Base-by-base conservation (phyloP, 2,113 vertebrate genomes). In the Collichthys lucidus region DNA sequence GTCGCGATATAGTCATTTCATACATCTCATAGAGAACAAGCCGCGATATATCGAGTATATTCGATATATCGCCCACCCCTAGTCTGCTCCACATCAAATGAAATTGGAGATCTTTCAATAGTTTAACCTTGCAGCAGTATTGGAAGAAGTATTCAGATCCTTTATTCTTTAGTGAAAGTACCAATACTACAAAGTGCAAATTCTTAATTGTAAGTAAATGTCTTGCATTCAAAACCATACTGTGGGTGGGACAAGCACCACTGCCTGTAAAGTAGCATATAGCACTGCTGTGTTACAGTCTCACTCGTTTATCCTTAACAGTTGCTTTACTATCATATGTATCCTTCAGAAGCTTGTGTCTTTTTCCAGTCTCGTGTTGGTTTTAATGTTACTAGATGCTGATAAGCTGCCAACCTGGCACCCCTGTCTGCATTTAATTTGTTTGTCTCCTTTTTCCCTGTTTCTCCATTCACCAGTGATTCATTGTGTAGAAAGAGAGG, bases 401-500 rank as follows among this genome's bases (percentile, higher is more conserved):
- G 74, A 88, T 89, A 86, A 82, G 61, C 65, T 74, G 85, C 81
- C 88, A 87, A 47, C 65, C 65, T 74, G 75, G 62, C 82, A 90
- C 44, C 65, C 61, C 79, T 61, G n/a, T 53, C 61, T 82, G 60
- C 74, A 62, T 85, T 89, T 86, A 46, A 76, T 88, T 87, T 87
- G 73, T 80, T 73, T 85, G 56, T 60, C 50, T 62, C 57, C 57
- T 35, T 40, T 82, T 31, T 47, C 15, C 15, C 5, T 24, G 4
- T 62, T 61, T 80, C 29, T 63, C 14, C 67, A 66, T 76, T 85
- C 76, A 60, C 74, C 62, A 20, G 61, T 82, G 77, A 85, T 79
- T 84, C 66, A 80, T 84, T 80, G 66, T 52, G 53, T 35, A 66
- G 42, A 81, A 79, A 78, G 57, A 46, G 46, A 57, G 53, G 74